A percentile compares a stretch with the other conserved stretches of the same genome.
Evolutionary conservation across 2,888 invertebrate genomes (phyloP).

Genomic region (Spisula subtruncata): DNA sequence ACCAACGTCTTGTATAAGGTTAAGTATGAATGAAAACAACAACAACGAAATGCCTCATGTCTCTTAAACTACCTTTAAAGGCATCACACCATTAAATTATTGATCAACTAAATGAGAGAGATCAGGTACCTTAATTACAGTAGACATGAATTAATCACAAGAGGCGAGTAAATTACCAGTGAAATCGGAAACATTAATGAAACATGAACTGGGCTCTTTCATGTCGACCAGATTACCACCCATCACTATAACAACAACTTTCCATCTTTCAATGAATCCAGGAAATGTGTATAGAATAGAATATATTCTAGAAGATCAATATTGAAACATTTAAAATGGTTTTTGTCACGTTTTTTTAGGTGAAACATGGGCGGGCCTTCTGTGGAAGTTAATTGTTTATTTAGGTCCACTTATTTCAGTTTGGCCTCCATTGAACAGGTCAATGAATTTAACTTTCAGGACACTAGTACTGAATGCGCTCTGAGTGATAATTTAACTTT

Average conservation of each 20-base stretch:
- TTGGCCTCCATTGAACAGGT: too few species aligned
- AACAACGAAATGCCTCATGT: background rate
- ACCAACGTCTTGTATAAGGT: too few species aligned
- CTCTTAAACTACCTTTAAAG: background rate
- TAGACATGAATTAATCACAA: slow-evolving; percentile 6
- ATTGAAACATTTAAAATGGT: background rate
- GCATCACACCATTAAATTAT: background rate
- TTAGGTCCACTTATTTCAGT: too few species aligned
- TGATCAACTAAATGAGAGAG: slow-evolving; percentile 2
- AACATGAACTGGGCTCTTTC: background rate
- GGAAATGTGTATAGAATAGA: background rate
- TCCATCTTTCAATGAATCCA: background rate
- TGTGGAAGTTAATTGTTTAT: too few species aligned
- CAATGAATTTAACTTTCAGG: too few species aligned
- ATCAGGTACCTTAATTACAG: slow-evolving; percentile 15
- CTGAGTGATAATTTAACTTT: too few species aligned
- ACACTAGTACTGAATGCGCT: too few species aligned
- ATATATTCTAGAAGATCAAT: background rate
- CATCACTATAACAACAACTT: background rate
- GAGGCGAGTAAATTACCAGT: slow-evolving; percentile 14
- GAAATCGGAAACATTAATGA: slow-evolving; percentile 2
- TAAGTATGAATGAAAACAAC: too few species aligned
- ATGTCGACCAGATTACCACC: background rate
- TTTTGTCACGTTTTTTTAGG: too few species aligned
- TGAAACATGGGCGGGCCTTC: too few species aligned